Base-by-base conservation (phyloP, 1,140 invertebrate species). In the Penaeus vannamei region DNA sequence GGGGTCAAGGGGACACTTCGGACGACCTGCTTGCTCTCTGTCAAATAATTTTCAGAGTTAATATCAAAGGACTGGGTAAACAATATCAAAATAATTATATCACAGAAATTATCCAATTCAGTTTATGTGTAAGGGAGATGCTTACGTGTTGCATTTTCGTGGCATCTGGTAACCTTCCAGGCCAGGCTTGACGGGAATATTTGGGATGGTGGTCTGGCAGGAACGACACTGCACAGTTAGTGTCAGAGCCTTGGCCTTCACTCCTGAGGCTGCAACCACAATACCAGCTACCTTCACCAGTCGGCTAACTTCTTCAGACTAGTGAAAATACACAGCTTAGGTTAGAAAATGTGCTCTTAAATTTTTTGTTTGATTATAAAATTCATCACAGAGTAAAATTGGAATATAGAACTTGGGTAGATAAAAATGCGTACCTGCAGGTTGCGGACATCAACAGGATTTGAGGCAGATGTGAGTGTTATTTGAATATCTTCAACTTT, bases 131-230 rank as follows among this genome's bases (percentile, higher is more conserved):
- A 22, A 17, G 1, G 22, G 20, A 23, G 2, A 7, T 26, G 86
- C 95, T 95, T 95, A 98, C 96, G 96, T 97, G 91, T 95, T 96
- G 93, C 99, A 99, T 94, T 97, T 98, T 85, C 99, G 95, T 0
- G 99, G 99, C 92, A 99, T 94, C n/a, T 96, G 95, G 94, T 98
- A 99, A 7, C 99, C 99, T 92, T 99, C 99, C 17, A 99, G 94
- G 7, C 99, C 99, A 59, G 98, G 97, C 93, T 98, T 98, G 0
- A 99, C 96, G 80, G 95, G 94, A 82, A 99, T 95, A 93, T 99
- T 98, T 0, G 96, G 96, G 86, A 99, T 96, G 5, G 97, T 95
- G 92, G 96, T 97, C 90, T 96, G 95, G 92, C 99, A 99, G 12
- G 97, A 96, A 59, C 98, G 95, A 93, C 99, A 99, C 93, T 99